Evolutionary conservation across 2,113 vertebrate species (phyloP).

Genomic region (Thalassoma bifasciatum): DNA sequence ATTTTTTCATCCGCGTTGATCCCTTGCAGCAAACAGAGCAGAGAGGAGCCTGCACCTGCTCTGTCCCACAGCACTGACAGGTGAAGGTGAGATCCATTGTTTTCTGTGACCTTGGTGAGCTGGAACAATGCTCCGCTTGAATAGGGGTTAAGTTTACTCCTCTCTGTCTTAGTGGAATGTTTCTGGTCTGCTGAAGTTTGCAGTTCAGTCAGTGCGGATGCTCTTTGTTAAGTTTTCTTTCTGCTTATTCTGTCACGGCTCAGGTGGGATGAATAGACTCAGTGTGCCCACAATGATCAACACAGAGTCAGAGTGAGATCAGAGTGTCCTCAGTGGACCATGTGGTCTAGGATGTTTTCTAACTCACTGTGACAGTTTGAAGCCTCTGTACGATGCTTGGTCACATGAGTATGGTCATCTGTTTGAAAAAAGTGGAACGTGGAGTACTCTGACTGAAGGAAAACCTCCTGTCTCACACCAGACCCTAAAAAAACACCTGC

Average conservation of each 20-base stretch:
- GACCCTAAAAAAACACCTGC: constrained; percentile 6
- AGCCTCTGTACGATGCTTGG: not conserved
- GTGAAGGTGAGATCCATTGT: constrained; percentile 43
- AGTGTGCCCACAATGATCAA: constrained; percentile 25
- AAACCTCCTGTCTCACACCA: not conserved
- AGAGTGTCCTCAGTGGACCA: not conserved
- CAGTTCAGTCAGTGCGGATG: not conserved
- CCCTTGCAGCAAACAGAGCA: constrained; percentile 47
- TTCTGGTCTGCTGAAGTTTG: not conserved
- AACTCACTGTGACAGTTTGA: not conserved
- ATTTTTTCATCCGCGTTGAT: constrained; percentile 36
- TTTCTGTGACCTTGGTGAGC: constrained; percentile 52
- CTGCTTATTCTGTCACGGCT: constrained; percentile 5
- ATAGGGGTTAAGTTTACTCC: not conserved
- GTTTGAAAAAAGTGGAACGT: constrained; percentile 8
- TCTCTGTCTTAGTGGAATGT: not conserved
- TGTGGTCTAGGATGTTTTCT: not conserved
- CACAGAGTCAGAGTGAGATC: not conserved
- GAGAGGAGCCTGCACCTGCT: constrained; percentile 18
- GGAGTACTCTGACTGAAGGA: not conserved
- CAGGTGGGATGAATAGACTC: constrained; percentile 14
- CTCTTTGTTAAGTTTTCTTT: constrained; percentile 18
- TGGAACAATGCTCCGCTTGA: not conserved
- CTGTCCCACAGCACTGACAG: not conserved
- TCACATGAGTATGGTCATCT: not conserved